Base-by-base conservation (phyloP, 2,797 vertebrate species). In the Pipistrellus pipistrellus region DNA sequence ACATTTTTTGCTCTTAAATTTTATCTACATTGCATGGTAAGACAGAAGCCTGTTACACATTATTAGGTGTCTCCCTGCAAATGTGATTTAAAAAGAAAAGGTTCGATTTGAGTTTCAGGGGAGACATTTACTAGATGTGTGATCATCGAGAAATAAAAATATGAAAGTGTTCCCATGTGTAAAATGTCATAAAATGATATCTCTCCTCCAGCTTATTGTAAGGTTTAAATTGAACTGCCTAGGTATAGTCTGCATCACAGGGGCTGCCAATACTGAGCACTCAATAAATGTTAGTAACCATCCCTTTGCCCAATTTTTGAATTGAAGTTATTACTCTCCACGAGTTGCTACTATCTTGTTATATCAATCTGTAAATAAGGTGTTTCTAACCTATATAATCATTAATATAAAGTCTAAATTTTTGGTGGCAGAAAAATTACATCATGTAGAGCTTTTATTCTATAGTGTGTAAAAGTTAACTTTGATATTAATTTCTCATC, bases 101-200 rank as follows among this genome's bases (percentile, higher is more conserved):
- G 73, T 88, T 80, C 82, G 35, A 78, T 91, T 78, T 81, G 48
- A 69, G 18, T 88, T 95, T 96, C 73, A 90, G 8, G 53, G 35
- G 32, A 86, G 64, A 20, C 53, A 83, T 93, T 64, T 66, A 71
- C 32, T 76, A 91, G 73, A 82, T 66, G 23, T 90, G 69, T 90
- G 62, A 88, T 94, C 57, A 90, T 83, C 23, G 41, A 85, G 57
- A 94, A 93, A 95, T 84, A 91, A 96, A 96, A 94, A 88, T 72
- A 85, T 46, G 81, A 88, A 97, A 32, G 32, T 62, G 90, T 73
- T 72, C 66, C 64, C 68, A 77, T 12, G 55, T 94, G 84, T 71
- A 95, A 96, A 91, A 88, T 90, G 57, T 27, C 46, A 80, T 83
- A 93, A 95, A 92, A 77, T 59, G 41, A 53, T 87, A 44, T 57